Percentiles rank a stretch among this genome's conserved stretches.
Evolutionary conservation across 1,140 invertebrate species (phyloP).

Genomic region (Phthorimaea operculella): DNA sequence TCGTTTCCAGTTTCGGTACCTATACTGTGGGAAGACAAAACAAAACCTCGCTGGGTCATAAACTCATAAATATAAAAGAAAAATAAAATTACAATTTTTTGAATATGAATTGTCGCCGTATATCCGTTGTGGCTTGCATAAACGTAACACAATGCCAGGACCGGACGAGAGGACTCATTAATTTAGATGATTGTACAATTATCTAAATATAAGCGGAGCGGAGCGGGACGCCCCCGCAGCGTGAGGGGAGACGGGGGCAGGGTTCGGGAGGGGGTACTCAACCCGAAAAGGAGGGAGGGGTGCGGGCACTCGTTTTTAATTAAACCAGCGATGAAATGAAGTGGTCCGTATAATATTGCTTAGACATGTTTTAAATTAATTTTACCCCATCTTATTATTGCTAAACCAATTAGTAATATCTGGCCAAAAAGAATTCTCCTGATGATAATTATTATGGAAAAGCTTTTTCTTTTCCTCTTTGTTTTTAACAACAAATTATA

Average conservation of each 20-base stretch:
- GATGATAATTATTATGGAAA: too few species aligned
- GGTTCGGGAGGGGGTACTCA: constrained; percentile 50
- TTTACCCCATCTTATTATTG: constrained; percentile 39
- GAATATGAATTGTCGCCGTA: constrained; percentile 50
- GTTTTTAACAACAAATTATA: too few species aligned
- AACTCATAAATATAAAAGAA: neutral
- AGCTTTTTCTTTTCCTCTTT: too few species aligned
- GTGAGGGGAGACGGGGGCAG: constrained; percentile 48
- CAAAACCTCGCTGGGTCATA: too few species aligned
- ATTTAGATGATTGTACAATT: constrained; percentile 69
- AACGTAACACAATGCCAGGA: constrained; percentile 53
- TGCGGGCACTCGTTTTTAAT: constrained; percentile 66
- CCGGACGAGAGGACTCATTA: constrained; percentile 65
- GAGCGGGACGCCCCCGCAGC: constrained; percentile 58
- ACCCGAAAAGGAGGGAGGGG: constrained; percentile 59
- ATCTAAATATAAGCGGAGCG: constrained; percentile 68
- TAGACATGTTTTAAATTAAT: constrained; percentile 65
- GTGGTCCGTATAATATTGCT: constrained; percentile 66
- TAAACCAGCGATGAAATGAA: constrained; percentile 66
- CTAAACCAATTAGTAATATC: neutral
- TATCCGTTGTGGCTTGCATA: constrained; percentile 37
- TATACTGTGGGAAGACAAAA: too few species aligned
- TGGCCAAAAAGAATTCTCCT: too few species aligned
- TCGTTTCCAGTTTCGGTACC: too few species aligned
- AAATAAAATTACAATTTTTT: constrained; percentile 27